These are phyloP conservation scores for Leptinotarsa juncta DNA, from an alignment of 2,888 invertebrate genomes.

Conservation along the genomic window DNA sequence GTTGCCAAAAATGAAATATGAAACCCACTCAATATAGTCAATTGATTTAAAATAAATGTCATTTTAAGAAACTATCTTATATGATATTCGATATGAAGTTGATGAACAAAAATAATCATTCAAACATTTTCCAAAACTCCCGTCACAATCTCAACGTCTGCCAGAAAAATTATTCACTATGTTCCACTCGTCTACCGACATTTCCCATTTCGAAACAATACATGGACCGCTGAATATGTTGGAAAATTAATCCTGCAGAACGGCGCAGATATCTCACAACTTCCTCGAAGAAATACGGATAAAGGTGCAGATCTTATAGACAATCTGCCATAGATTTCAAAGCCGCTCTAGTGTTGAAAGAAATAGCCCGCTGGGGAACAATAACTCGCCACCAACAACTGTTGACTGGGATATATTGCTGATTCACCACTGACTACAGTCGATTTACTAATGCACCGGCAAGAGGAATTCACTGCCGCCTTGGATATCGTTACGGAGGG, in stretches of 20 bases:
- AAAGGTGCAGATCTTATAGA: constrained; percentile 27
- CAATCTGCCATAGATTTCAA: constrained; percentile 34
- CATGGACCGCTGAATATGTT: not conserved
- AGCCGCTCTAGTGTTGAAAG: constrained; percentile 36
- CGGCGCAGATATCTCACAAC: constrained; percentile 10
- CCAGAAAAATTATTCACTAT: not conserved
- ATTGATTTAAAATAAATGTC: too few species aligned
- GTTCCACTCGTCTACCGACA: not conserved
- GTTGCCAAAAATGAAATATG: too few species aligned
- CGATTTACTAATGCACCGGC: constrained; percentile 34
- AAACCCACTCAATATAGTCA: too few species aligned
- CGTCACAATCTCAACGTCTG: not conserved
- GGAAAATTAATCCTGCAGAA: not conserved
- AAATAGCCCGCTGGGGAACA: constrained; percentile 39
- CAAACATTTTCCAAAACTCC: too few species aligned
- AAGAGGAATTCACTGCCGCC: constrained; percentile 21
- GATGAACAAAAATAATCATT: too few species aligned
- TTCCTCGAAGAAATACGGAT: constrained; percentile 17
- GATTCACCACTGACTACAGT: constrained; percentile 31
- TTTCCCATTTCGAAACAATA: not conserved
- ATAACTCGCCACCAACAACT: constrained; percentile 39
- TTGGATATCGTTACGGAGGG: not conserved
- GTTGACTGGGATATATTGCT: constrained; percentile 40
- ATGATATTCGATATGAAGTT: too few species aligned
- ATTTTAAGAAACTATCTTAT: too few species aligned